phyloP scores from a whole-genome alignment of 2,888 invertebrate species.

The Xestia xanthographa region DNA sequence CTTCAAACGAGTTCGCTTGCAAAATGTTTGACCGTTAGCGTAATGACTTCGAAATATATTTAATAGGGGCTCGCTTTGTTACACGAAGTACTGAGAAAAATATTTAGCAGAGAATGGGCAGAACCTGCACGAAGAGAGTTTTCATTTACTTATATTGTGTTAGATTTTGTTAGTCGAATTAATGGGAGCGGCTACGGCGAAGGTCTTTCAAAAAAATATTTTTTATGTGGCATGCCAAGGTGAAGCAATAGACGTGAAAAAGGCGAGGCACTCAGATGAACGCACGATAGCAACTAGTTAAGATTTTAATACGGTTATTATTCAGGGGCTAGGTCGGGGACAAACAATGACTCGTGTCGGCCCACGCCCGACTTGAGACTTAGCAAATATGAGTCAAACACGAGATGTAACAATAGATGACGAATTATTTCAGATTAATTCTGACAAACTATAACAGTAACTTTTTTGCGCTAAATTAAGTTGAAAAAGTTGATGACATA shows the following conservation, averaged over 20 bases:
- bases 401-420: slow-evolving; percentile 50
- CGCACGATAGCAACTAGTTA: slow-evolving; percentile 75
- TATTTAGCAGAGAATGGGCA: background rate
- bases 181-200: background rate
- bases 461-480: background rate
- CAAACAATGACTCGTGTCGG: slow-evolving; percentile 65
- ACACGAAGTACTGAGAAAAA: background rate
- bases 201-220: slow-evolving; percentile 23
- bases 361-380: slow-evolving; percentile 55
- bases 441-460: slow-evolving; percentile 14
- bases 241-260: slow-evolving; percentile 38
- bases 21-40: slow-evolving; percentile 35
- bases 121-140: background rate
- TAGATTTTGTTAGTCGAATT: background rate
- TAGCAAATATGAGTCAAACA: slow-evolving; percentile 52
- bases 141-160: slow-evolving; percentile 8
- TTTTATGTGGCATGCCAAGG: slow-evolving; percentile 43
- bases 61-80: slow-evolving; percentile 16
- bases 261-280: slow-evolving; percentile 66
- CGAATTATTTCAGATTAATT: slow-evolving; percentile 28
- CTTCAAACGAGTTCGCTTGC: slow-evolving; percentile 52
- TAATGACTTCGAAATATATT: slow-evolving; percentile 39
- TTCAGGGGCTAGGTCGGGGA: slow-evolving; percentile 72
- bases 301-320: slow-evolving; percentile 75
- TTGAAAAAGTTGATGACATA: background rate